Conservation (phyloP, 2,888 invertebrate species). For the Elysia crispata region DNA sequence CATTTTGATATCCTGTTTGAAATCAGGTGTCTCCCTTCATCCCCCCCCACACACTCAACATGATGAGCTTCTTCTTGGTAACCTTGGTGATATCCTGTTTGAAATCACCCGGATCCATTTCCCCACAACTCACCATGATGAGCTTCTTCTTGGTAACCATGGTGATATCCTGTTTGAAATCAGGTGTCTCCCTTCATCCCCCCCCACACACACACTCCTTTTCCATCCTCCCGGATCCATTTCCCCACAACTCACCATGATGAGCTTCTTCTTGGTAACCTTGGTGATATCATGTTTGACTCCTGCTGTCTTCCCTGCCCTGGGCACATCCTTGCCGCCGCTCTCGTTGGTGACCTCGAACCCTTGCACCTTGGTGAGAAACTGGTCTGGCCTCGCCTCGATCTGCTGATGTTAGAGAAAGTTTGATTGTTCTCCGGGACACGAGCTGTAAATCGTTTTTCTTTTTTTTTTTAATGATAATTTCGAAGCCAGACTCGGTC, state of each 20-base stretch:
- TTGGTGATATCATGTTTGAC: conserved; percentile 52
- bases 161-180: background rate
- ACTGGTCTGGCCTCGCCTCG: conserved; percentile 9
- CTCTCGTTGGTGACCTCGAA: background rate
- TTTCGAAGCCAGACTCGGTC: too few relatives aligned
- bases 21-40: background rate
- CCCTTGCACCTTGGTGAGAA: conserved; percentile 36
- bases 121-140: too few relatives aligned
- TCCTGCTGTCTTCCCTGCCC: conserved; percentile 11
- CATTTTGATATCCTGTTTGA: conserved; percentile 52
- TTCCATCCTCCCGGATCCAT: too few relatives aligned
- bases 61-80: conserved; percentile 51
- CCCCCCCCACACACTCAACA: conserved; percentile 43
- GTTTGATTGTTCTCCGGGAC: too few relatives aligned
- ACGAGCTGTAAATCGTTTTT: too few relatives aligned
- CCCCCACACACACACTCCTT: too few relatives aligned
- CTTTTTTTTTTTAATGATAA: too few relatives aligned
- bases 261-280: conserved; percentile 52
- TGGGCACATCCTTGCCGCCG: background rate
- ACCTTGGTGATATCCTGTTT: conserved; percentile 53
- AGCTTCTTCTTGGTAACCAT: background rate
- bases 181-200: background rate
- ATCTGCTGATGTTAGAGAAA: conserved; percentile 20
- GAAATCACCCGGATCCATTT: too few relatives aligned
- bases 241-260: conserved; percentile 44